Base-by-base conservation (phyloP, 2,888 invertebrate genomes). In the Drosophila stalkeri region DNA sequence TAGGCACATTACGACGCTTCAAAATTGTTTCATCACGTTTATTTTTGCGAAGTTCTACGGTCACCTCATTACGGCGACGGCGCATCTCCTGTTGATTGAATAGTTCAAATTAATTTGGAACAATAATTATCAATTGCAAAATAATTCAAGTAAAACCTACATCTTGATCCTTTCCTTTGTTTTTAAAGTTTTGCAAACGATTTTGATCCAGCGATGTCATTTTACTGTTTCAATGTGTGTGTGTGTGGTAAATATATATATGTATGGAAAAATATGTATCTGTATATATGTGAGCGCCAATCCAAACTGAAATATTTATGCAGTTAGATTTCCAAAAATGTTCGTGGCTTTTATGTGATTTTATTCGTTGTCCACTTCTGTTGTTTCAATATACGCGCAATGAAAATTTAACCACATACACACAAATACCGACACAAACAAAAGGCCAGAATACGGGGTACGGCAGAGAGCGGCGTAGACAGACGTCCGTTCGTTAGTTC, bases 161-260 rank as follows among this genome's bases (percentile, higher is more conserved):
- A 95, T 99, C 99, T 94, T 98, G 98, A 95, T 99, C 99, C 95
- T 99, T 99, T 92, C 99, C 99, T 95, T 98, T 98, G 95, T 99
- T 99, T 96, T 99, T 99, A 94, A 98, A 98, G 93, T 96, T 97
- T 94, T 97, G 96, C 95, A 97, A 96, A 94, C 98, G 96, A 95
- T 96, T 92, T 75, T 91, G 92, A 66, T 92, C 92, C 78, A 92
- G 82, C 81, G 90, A 91, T 69, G 91, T 91, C 90, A 91, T 91
- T 81, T 84, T 91, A 63, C 64, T 76, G 63, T 75, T 39, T 76
- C n/a, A 49, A 35, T 57, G 31, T 56, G 37, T 66, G 31, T 69
- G n/a, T 56, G 41, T 43, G n/a, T 14, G 44, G 4, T 69, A 47
- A 31, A 11, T 57, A 16, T 35, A 35, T 51, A 33, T 43, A 33